Evolutionary conservation across 2,888 invertebrate species (phyloP).

Genomic region (Itoplectis maculator): DNA sequence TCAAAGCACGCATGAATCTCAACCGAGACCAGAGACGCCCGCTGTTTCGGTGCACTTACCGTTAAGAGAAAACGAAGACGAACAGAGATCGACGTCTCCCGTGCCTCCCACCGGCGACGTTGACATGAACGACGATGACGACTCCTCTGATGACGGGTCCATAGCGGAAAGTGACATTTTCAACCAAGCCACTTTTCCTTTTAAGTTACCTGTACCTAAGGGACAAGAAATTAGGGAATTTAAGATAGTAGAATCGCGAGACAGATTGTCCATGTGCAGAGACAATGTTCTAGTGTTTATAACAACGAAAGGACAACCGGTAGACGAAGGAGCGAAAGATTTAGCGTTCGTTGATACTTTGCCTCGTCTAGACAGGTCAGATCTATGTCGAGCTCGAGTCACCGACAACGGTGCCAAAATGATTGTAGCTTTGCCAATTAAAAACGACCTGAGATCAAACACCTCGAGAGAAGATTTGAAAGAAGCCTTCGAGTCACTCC

Average conservation of each 20-base stretch:
- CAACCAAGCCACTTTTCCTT: not conserved
- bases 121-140: not conserved
- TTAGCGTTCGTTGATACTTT: not conserved
- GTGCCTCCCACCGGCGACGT: no score
- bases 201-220: not conserved
- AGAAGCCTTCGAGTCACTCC: conserved; percentile 20
- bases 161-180: not conserved
- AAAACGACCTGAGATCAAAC: conserved; percentile 12
- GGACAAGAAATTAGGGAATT: not conserved
- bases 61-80: no score
- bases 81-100: no score
- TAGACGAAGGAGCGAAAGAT: conserved; percentile 50
- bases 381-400: conserved; percentile 4
- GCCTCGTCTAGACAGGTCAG: not conserved
- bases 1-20: no score
- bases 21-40: not conserved
- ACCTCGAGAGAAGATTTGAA: conserved; percentile 1
- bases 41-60: no score
- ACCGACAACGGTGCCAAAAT: not conserved
- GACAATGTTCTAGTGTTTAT: conserved; percentile 51
- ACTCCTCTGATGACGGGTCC: not conserved
- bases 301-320: conserved; percentile 31
- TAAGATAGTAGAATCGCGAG: not conserved
- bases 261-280: conserved; percentile 46
- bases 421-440: conserved; percentile 26